Percentiles rank a stretch among this genome's conserved stretches.
Conservation (phyloP, 2,888 invertebrate genomes). For the Xiphydria camelus region DNA sequence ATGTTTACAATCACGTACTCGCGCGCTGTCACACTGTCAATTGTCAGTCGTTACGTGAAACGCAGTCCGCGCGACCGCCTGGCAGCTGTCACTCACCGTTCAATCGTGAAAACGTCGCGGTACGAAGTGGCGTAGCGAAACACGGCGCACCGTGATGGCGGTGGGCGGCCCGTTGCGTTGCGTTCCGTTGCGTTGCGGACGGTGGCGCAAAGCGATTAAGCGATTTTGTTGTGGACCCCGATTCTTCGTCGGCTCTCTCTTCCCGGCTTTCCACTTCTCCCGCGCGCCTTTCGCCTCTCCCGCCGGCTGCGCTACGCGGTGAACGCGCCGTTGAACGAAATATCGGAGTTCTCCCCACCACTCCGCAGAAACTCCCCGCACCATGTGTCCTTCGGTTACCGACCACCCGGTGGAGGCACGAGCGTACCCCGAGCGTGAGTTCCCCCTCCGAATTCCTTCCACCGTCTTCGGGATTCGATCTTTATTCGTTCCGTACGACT, state of each 20-base stretch:
- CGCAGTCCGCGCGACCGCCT: slow-evolving; percentile 34
- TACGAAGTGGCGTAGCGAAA: slow-evolving; percentile 38
- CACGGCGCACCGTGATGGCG: slow-evolving; percentile 42
- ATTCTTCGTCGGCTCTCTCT: slow-evolving; percentile 49
- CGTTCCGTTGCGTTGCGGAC: slow-evolving; percentile 42
- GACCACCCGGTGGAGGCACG: not conserved
- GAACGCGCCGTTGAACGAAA: slow-evolving; percentile 46
- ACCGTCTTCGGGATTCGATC: slow-evolving; percentile 11
- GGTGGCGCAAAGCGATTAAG: slow-evolving; percentile 58
- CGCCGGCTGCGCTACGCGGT: slow-evolving; percentile 47
- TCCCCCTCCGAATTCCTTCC: slow-evolving; percentile 32
- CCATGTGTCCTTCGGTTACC: not conserved
- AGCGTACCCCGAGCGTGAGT: slow-evolving; percentile 1
- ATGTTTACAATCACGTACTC: slow-evolving; percentile 10
- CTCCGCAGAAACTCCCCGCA: too few species aligned
- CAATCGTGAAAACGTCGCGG: slow-evolving; percentile 43
- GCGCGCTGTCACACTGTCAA: slow-evolving; percentile 22
- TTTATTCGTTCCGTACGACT: too few species aligned
- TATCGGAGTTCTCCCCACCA: slow-evolving; percentile 28
- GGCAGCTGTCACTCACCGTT: slow-evolving; percentile 45
- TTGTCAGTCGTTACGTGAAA: slow-evolving; percentile 19
- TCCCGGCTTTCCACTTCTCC: slow-evolving; percentile 54
- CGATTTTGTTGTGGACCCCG: slow-evolving; percentile 58
- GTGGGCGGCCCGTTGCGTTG: slow-evolving; percentile 31
- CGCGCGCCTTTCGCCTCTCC: slow-evolving; percentile 48